Evolutionary conservation across 2,113 vertebrate species (phyloP), one percentile per base, ranked within the genome.

Genomic region (Circaetus cinerascens): DNA sequence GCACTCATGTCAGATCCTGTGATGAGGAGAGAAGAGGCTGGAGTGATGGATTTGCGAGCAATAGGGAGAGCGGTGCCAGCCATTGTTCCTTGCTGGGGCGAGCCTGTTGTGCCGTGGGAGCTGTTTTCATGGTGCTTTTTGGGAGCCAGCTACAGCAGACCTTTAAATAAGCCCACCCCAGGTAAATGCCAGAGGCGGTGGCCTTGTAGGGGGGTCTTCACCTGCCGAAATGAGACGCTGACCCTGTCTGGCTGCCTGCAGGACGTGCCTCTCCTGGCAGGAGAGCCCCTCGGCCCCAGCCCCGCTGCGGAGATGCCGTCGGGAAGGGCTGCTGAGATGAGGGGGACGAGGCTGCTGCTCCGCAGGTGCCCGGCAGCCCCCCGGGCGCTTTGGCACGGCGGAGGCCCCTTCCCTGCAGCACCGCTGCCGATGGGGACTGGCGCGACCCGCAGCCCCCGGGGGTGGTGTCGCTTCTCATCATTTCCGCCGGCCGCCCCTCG

Each of bases 381-480:
- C 26, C 4, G 5, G 22, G 46, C 34, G 19, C 56, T 76, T 63
- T 2, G 4, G 69, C 73, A 56, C 0, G 0, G 20, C 3, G 0
- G 68, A 72, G 40, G 36, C n/a, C 63, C 26, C 19, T 94, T 93
- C 56, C 96, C 82, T 10, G 7, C 3, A 7, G 82, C 59, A 16
- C 22, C 10, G 11, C 32, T 7, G 43, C 93, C 11, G 1, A 13
- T 74, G 53, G 51, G 46, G 63, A 41, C 72, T 12, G 7, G 5
- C 1, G 0, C 2, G 3, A 71, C 71, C 50, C 0, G 0, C 63
- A 64, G 87, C 76, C 73, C 77, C 55, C 0, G 0, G 53, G 41
- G 45, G 9, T 48, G 43, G 53, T 91, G 97, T 97, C 97, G 4
- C 68, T 83, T 71, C 69, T 77, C 67, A 73, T 97, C 26, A 2